phyloP scores from a whole-genome alignment of 1,140 invertebrate species.

The Anadara kagoshimensis region DNA sequence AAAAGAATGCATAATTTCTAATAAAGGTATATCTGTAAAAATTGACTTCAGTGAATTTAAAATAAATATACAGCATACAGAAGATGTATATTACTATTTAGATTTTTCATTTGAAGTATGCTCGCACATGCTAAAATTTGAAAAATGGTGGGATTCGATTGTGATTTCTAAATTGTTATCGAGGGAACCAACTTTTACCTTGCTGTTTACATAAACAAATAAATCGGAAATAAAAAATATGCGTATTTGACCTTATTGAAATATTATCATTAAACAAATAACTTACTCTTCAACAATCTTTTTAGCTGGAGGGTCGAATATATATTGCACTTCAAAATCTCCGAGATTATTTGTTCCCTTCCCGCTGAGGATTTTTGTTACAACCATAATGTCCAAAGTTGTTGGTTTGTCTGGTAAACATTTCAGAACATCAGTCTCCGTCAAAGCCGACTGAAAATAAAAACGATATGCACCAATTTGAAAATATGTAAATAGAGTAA shows the following conservation, averaged over 20 bases:
- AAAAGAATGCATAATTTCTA: background rate
- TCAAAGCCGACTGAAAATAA: constrained; percentile 42
- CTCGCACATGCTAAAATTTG: too few species aligned
- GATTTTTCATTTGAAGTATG: too few species aligned
- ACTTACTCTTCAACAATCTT: constrained; percentile 74
- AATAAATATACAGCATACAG: too few species aligned
- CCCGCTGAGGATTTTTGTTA: constrained; percentile 75
- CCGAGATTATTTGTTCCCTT: constrained; percentile 74
- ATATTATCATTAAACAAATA: background rate
- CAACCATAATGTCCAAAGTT: constrained; percentile 75
- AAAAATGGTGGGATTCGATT: too few species aligned
- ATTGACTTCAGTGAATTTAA: too few species aligned
- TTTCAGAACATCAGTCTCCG: constrained; percentile 71
- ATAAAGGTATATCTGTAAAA: background rate
- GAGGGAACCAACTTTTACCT: too few species aligned
- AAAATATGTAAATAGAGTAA: too few species aligned
- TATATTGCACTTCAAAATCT: constrained; percentile 76
- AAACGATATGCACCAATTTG: background rate
- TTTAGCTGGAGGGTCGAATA: constrained; percentile 73
- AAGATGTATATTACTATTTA: too few species aligned
- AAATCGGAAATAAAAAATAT: too few species aligned
- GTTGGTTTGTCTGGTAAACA: constrained; percentile 72
- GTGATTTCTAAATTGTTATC: too few species aligned
- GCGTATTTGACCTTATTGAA: too few species aligned
- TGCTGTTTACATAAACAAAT: too few species aligned